Percentiles rank a stretch among this genome's conserved stretches.
Conservation (phyloP, 2,797 vertebrate genomes). For the Phyllotis vaccarum region DNA sequence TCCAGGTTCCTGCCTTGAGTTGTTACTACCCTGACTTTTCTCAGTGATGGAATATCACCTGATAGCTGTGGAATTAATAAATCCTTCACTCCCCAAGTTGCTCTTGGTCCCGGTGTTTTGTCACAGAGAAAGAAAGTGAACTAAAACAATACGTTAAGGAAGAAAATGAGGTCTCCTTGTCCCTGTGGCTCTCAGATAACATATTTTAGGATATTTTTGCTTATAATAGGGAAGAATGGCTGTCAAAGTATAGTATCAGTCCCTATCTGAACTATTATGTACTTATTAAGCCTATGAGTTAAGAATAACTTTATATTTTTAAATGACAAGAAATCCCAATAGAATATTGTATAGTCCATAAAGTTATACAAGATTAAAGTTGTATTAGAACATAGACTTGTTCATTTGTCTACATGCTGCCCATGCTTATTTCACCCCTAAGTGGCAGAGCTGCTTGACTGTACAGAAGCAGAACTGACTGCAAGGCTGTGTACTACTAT, state of each 20-base stretch:
- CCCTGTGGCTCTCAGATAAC: slow-evolving; percentile 24
- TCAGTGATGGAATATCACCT: not conserved
- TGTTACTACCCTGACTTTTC: not conserved
- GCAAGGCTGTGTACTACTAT: not conserved
- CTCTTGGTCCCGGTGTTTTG: not conserved
- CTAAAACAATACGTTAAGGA: slow-evolving; percentile 6
- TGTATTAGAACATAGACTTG: not conserved
- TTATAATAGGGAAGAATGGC: not conserved
- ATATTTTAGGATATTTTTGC: slow-evolving; percentile 30
- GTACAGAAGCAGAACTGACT: not conserved
- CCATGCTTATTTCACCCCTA: not conserved
- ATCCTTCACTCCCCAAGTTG: not conserved
- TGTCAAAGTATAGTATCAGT: not conserved
- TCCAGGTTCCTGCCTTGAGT: not conserved
- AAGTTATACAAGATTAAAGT: slow-evolving; percentile 33
- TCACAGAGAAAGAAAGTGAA: not conserved
- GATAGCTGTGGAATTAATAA: not conserved
- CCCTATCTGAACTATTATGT: not conserved
- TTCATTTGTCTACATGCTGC: not conserved
- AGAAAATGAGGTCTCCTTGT: slow-evolving; percentile 52
- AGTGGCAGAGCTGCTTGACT: not conserved
- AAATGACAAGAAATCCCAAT: slow-evolving; percentile 8
- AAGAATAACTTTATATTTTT: slow-evolving; percentile 48
- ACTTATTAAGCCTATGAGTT: not conserved
- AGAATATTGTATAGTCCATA: not conserved